Evolutionary conservation across 2,888 invertebrate species (phyloP), one percentile per base, ranked within the genome.

Genomic region (Ormyrus nitidulus): DNA sequence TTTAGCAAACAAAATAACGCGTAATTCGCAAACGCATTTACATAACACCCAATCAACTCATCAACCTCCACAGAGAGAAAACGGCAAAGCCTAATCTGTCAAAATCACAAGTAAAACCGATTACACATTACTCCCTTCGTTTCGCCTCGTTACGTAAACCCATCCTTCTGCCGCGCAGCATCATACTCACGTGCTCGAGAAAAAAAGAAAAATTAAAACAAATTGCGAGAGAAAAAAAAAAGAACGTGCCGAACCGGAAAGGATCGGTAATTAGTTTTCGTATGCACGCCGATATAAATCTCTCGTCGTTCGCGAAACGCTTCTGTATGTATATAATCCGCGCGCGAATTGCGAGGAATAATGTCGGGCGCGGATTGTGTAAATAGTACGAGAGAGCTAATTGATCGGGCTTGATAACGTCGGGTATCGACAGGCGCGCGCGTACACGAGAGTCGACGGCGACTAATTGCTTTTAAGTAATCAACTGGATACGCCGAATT

Each of bases 221-320:
- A 1, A 19, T 19, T 9, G 46, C 19, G 51, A n/a, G 9, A 59
- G 19, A 1, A 19, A 51, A 44, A 61, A 71, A 71, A 61, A 51
- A 71, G 59, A 70, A 48, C 34, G 19, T 9, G 46, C 6, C 51
- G 54, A 4, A 54, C 7, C 4, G 2, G 11, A 7, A 59, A 13
- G 3, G 13, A 62, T 59, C n/a, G 13, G 51, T n/a, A 19, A 69
- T 69, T 62, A 19, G 19, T 19, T 70, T 61, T 62, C 48, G 49
- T 53, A 62, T 48, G 68, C 62, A 77, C 70, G 70, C 19, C 9
- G 62, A 56, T 62, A 62, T 48, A 8, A 54, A 62, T 69, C 48
- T 69, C 61, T 69, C 48, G 11, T 61, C 6, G 49, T 51, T 11
- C 51, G 10, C 19, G 19, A 1, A 2, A 2, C 19, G 19, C 19